These are phyloP conservation scores for Drosophila nr. medialis DNA, from an alignment of 2,888 invertebrate species.

Conservation along the genomic window DNA sequence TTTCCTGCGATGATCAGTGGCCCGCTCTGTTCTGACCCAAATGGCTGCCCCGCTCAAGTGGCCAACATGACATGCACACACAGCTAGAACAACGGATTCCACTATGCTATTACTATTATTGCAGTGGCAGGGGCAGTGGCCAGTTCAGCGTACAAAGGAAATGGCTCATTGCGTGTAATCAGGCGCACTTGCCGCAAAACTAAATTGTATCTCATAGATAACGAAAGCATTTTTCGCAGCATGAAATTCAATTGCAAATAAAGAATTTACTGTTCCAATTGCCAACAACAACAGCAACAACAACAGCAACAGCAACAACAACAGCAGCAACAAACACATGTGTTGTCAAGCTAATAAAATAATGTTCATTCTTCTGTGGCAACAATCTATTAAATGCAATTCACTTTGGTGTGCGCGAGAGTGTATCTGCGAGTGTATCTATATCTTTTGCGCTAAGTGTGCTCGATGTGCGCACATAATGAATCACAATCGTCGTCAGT, in stretches of 20 bases:
- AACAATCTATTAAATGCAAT: constrained; percentile 67
- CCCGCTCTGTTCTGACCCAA: constrained; percentile 44
- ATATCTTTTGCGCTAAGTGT: constrained; percentile 72
- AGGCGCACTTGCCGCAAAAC: constrained; percentile 46
- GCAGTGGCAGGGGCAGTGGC: constrained; percentile 30
- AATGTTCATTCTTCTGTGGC: constrained; percentile 55
- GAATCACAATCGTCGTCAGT: constrained; percentile 82
- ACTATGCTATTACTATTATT: constrained; percentile 26
- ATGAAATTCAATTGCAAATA: constrained; percentile 50
- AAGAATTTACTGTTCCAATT: constrained; percentile 37
- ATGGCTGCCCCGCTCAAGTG: constrained; percentile 32
- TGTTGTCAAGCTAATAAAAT: constrained; percentile 67
- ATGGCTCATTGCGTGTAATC: constrained; percentile 72
- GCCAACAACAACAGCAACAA: constrained; percentile 41
- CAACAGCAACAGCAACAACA: constrained; percentile 10
- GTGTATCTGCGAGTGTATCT: constrained; percentile 29
- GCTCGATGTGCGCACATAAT: constrained; percentile 80
- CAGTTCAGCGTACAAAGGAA: constrained; percentile 57
- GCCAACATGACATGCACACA: constrained; percentile 11
- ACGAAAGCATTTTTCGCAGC: constrained; percentile 30
- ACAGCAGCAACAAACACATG: constrained; percentile 50
- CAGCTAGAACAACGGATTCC: constrained; percentile 31
- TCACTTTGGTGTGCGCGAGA: constrained; percentile 8
- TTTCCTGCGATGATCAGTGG: constrained; percentile 10
- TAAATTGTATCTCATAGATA: constrained; percentile 71